Percentiles rank a stretch among this genome's conserved stretches.
phyloP scores from a whole-genome alignment of 2,797 vertebrate species.

The Pempheris klunzingeri region DNA sequence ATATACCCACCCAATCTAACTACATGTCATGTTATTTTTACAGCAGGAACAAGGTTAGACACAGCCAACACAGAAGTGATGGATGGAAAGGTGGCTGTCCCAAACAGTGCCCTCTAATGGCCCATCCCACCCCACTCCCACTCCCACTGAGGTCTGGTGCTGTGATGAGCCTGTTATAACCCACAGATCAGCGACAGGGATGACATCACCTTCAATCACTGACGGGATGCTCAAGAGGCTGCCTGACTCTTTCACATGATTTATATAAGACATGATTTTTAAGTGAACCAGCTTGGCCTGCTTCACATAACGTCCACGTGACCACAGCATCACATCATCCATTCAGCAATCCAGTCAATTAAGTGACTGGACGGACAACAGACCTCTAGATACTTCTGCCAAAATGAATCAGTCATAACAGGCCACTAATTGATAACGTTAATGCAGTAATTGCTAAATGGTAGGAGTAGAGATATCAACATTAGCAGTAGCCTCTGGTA shows the following conservation, averaged over 20 bases:
- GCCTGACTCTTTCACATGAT: background rate
- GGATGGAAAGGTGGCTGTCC: constrained; percentile 48
- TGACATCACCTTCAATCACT: constrained; percentile 46
- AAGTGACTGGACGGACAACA: no score
- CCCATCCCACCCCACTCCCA: constrained; percentile 23
- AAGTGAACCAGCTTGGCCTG: background rate
- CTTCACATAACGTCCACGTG: background rate
- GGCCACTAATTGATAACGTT: background rate
- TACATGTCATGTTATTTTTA: background rate
- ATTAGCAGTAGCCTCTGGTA: background rate
- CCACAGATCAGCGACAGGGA: constrained; percentile 30
- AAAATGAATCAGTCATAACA: background rate
- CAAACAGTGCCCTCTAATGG: constrained; percentile 65
- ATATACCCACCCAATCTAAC: background rate
- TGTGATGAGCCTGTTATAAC: constrained; percentile 43
- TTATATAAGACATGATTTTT: no score
- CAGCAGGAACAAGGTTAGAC: constrained; percentile 9
- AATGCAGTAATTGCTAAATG: no score
- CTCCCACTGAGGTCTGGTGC: constrained; percentile 5
- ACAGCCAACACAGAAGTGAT: background rate
- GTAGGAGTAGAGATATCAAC: background rate
- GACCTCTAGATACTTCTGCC: background rate
- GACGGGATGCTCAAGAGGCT: background rate
- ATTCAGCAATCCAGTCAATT: background rate
- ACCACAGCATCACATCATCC: constrained; percentile 18